Base-by-base conservation (phyloP, 2,797 vertebrate species). In the Gallirallus australis region DNA sequence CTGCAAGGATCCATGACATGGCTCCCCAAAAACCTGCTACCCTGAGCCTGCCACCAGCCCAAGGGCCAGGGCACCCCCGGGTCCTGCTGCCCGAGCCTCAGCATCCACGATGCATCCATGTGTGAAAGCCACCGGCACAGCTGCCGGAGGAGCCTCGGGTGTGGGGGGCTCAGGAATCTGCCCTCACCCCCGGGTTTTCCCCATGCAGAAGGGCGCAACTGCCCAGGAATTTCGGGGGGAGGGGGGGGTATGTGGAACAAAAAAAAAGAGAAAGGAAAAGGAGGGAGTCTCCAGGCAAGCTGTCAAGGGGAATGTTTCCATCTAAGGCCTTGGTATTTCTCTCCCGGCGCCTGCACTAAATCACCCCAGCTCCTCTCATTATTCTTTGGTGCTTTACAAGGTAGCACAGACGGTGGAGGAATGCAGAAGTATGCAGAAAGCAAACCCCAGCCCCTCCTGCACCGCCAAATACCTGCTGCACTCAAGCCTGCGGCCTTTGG, bases 311-410 rank as follows among this genome's bases (percentile, higher is more conserved):
- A 98, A 98, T 95, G 96, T 98, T 98, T 98, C 98, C 98, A 98
- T 98, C 98, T 98, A 98, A 98, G 98, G 98, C 96, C 97, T 97
- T 98, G 98, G 98, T 97, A 98, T 98, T 98, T 96, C 97, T 93
- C 93, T 52, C 27, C 42, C 18, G 71, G 92, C 68, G 95, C 96
- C 97, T 96, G 97, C 96, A 95, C 88, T 97, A 96, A 97, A 98
- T 98, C 98, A 98, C 80, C 60, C 48, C 69, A 19, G 94, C 88
- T 97, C 90, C 69, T 90, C 93, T 93, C 92, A 81, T 93, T 95
- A 95, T 95, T 83, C 94, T 63, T 72, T 87, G 16, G 95, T 56
- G 77, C 97, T 98, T 97, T 98, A 98, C 97, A 97, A 97, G 96
- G 97, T 96, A 97, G 96, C 90, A 12, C 23, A 12, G 82, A 63